Conservation (phyloP, 1,140 invertebrate genomes). For the Colletes gigas region DNA sequence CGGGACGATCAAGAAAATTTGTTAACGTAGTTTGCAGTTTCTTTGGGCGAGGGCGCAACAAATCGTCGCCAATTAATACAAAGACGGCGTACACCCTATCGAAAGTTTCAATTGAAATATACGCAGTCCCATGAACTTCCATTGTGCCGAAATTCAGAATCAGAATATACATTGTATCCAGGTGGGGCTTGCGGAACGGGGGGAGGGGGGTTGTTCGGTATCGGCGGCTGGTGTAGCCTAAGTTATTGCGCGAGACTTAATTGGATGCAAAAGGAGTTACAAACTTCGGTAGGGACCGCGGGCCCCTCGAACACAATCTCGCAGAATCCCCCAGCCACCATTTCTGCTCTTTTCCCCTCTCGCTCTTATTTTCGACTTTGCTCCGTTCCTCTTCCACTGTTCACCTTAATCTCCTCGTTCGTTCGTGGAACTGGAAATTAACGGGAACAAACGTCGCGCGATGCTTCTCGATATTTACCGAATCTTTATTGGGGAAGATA, state of each 20-base stretch:
- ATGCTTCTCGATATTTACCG: too few species aligned
- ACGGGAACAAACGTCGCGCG: too few species aligned
- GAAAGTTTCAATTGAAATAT: conserved; percentile 42
- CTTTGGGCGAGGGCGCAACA: not conserved
- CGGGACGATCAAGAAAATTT: too few species aligned
- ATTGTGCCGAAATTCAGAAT: conserved; percentile 58
- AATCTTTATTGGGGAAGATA: too few species aligned
- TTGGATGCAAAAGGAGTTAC: conserved; percentile 70
- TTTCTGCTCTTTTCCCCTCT: not conserved
- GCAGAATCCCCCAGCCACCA: conserved; percentile 32
- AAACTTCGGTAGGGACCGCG: conserved; percentile 59
- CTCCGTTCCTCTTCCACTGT: not conserved
- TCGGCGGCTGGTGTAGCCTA: conserved; percentile 61
- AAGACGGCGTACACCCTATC: not conserved
- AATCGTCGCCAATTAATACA: conserved; percentile 17
- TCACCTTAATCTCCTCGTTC: conserved; percentile 37
- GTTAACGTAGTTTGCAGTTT: too few species aligned
- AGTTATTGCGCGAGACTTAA: conserved; percentile 69
- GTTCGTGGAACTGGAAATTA: too few species aligned
- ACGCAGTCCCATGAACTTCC: conserved; percentile 19
- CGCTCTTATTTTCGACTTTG: not conserved
- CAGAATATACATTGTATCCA: conserved; percentile 51
- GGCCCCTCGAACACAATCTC: conserved; percentile 60
- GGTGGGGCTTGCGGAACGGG: not conserved
- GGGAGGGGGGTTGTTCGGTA: conserved; percentile 16